A percentile compares a stretch with the other conserved stretches of the same genome.
These are phyloP conservation scores for Etia nguti DNA, from an alignment of 2,113 vertebrate genomes.

Conservation along the genomic window DNA sequence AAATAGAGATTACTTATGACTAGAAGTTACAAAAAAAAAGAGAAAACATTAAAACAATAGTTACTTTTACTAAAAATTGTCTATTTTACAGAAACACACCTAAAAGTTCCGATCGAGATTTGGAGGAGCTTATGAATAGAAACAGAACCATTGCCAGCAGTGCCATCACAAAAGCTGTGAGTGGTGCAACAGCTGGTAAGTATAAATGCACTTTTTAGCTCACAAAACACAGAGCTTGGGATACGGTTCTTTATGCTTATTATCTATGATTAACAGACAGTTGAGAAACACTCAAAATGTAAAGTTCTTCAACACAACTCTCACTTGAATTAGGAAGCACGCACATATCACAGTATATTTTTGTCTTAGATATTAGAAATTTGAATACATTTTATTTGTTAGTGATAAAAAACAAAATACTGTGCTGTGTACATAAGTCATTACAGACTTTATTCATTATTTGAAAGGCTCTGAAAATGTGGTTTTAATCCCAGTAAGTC, in stretches of 20 bases:
- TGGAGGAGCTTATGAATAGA: slow-evolving; percentile 93
- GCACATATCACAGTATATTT: background rate
- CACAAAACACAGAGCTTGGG: background rate
- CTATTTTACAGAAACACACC: slow-evolving; percentile 60
- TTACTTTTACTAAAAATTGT: background rate
- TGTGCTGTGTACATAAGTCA: background rate
- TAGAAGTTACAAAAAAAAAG: background rate
- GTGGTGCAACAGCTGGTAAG: slow-evolving; percentile 87
- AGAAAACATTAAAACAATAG: background rate
- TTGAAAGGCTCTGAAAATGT: background rate
- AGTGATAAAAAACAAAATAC: background rate
- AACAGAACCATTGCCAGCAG: slow-evolving; percentile 92
- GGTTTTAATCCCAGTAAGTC: background rate
- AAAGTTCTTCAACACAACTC: background rate
- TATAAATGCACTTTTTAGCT: background rate
- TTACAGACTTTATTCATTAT: background rate
- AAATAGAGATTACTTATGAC: background rate
- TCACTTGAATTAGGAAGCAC: background rate
- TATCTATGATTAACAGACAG: background rate
- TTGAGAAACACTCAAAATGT: background rate
- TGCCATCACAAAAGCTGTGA: slow-evolving; percentile 93
- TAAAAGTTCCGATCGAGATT: slow-evolving; percentile 75
- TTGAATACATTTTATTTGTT: background rate
- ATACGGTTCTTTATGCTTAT: background rate
- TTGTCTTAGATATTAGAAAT: background rate